Base-by-base conservation (phyloP, 2,888 invertebrate genomes). In the Athalia cordata region DNA sequence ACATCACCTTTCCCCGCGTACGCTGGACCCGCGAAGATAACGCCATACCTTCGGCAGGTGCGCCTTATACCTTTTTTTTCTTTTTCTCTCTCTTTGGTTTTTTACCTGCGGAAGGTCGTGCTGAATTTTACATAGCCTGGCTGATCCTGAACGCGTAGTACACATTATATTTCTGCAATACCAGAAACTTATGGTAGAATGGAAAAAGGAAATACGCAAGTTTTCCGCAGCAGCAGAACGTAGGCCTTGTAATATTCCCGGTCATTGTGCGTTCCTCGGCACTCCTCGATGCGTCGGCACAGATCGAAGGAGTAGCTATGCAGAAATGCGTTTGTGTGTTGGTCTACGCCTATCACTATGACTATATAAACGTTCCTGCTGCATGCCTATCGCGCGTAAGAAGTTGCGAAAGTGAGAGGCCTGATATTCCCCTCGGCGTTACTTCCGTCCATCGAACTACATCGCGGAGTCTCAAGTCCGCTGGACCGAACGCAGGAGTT, bases 371-470 rank as follows among this genome's bases (percentile, higher is more conserved):
- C 29, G 29, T 29, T 29, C 1, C 29, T 2, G 29, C n/a, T 66
- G 49, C 66, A 47, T 49, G 49, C 66, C n/a, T 66, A 49, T 66
- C 66, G 55, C 68, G 52, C 68, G 68, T 52, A 52, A 68, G 68
- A 68, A 68, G 29, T 68, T 68, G 55, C 68, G 68, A 68, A 68
- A 68, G 68, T 68, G 68, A 68, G 68, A 68, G 68, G 47, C 47
- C 47, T 52, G 52, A 13, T 4, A 15, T 7, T 7, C 29, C 11
- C 52, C 52, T 9, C 29, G 5, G 55, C 68, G 15, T 13, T 13
- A 43, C 55, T 68, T 68, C 68, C 68, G 68, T 68, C 61, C 55
- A 29, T 68, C 68, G 52, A 29, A 55, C n/a, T 9, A n/a, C 9
- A 9, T n/a, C 55, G 7, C 3, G n/a, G 55, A 55, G n/a, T n/a